phyloP scores from a whole-genome alignment of 2,113 vertebrate species.

The Oenanthe melanoleuca region DNA sequence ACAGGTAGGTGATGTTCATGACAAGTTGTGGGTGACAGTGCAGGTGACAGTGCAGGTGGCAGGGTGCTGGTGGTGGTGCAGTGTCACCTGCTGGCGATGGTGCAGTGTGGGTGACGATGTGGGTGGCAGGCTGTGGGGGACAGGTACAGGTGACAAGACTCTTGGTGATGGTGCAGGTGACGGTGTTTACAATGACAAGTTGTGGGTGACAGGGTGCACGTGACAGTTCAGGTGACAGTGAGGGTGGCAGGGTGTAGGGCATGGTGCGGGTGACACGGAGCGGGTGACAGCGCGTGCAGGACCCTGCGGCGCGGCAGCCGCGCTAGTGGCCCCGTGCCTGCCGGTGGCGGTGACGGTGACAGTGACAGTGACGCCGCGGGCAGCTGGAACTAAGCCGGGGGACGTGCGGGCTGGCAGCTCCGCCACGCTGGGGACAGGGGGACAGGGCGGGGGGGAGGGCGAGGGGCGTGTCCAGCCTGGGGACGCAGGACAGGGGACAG shows the following conservation, averaged over 20 bases:
- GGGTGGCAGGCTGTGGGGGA: not conserved
- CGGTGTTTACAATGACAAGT: not conserved
- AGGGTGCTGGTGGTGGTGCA: not conserved
- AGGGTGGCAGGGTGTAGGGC: not conserved
- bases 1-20: not conserved
- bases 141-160: not conserved
- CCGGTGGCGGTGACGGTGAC: not conserved
- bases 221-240: not conserved
- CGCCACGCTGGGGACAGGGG: not conserved
- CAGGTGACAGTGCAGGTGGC: not conserved
- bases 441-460: not conserved
- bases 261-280: not conserved
- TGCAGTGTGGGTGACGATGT: not conserved
- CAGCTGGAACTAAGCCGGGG: not conserved
- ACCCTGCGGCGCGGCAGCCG: not conserved
- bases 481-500: not conserved
- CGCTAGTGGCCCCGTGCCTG: not conserved
- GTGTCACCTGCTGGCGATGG: not conserved
- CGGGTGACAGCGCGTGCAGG: not conserved
- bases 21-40: not conserved
- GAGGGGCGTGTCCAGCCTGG: not conserved
- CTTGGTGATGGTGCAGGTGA: not conserved
- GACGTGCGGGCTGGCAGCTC: constrained; percentile 39
- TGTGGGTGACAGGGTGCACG: not conserved
- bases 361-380: not conserved